phyloP scores from a whole-genome alignment of 2,888 invertebrate genomes.

The Melanostoma scalare region DNA sequence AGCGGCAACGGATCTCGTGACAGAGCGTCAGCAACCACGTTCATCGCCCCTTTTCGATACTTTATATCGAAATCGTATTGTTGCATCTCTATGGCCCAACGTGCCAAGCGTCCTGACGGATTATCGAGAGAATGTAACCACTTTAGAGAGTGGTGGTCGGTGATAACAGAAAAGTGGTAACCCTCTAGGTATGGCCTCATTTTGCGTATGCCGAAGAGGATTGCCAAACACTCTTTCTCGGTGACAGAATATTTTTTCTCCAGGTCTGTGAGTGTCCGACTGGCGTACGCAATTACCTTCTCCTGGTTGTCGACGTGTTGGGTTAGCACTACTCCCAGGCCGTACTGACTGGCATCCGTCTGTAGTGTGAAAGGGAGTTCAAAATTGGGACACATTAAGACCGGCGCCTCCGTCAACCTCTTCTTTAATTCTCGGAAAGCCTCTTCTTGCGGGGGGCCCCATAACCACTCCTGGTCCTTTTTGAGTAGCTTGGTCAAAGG shows the following conservation, averaged over 20 bases:
- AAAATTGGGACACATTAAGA: not conserved
- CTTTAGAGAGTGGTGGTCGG: conserved; percentile 43
- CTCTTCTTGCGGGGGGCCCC: conserved; percentile 3
- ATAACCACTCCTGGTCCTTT: conserved; percentile 4
- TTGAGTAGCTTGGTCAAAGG: conserved; percentile 2
- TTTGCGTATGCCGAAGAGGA: conserved; percentile 35
- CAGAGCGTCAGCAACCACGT: conserved; percentile 49
- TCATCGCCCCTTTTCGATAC: conserved; percentile 32
- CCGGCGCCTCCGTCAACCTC: not conserved
- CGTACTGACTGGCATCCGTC: conserved; percentile 15
- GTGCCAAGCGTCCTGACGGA: conserved; percentile 45
- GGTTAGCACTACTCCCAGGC: conserved; percentile 3
- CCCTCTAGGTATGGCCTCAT: conserved; percentile 32
- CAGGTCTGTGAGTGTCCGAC: too few relatives aligned
- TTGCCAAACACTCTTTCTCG: conserved; percentile 46
- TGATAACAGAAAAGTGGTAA: conserved; percentile 40
- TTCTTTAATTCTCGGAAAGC: conserved; percentile 7
- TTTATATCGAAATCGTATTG: conserved; percentile 49
- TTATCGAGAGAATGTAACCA: conserved; percentile 46
- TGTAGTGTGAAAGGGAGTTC: not conserved
- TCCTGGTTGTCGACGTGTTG: not conserved
- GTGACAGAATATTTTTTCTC: conserved; percentile 1
- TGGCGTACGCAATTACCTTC: not conserved
- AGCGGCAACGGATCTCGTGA: conserved; percentile 12
- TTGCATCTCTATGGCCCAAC: conserved; percentile 60